Conservation (phyloP, 2,888 invertebrate genomes). For the Melinopterus prodromus region DNA sequence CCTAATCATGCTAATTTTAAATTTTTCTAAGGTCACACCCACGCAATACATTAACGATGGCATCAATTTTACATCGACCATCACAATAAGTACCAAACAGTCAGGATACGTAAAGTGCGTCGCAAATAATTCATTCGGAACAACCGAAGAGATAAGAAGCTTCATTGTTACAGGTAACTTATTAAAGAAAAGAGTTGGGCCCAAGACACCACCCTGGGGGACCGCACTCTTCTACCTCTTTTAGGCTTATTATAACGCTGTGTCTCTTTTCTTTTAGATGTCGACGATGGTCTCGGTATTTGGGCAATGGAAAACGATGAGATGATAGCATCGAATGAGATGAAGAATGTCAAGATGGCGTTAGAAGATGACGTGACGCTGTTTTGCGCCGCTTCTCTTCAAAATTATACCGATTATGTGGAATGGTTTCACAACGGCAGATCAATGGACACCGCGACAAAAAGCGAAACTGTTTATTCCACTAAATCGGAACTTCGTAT, state of each 20-base stretch:
- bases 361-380: constrained; percentile 66
- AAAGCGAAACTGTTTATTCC: constrained; percentile 53
- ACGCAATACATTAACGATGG: constrained; percentile 41
- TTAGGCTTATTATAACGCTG: not conserved
- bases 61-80: constrained; percentile 51
- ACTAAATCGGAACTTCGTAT: constrained; percentile 55
- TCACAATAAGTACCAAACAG: constrained; percentile 56
- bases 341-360: constrained; percentile 54
- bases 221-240: not conserved
- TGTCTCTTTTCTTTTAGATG: constrained; percentile 55
- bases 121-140: constrained; percentile 59
- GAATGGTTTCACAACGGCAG: constrained; percentile 60
- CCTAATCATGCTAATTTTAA: no score
- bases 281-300: constrained; percentile 60
- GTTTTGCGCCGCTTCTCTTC: constrained; percentile 67
- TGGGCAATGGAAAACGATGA: constrained; percentile 58
- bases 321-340: constrained; percentile 47
- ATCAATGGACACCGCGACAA: constrained; percentile 39
- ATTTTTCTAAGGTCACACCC: no score
- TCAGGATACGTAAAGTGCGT: constrained; percentile 61
- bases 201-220: not conserved
- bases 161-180: constrained; percentile 47
- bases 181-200: not conserved
- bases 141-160: constrained; percentile 41
- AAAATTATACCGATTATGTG: constrained; percentile 62